Conservation (phyloP, 2,113 vertebrate species). For the Dicerorhinus sumatrensis region DNA sequence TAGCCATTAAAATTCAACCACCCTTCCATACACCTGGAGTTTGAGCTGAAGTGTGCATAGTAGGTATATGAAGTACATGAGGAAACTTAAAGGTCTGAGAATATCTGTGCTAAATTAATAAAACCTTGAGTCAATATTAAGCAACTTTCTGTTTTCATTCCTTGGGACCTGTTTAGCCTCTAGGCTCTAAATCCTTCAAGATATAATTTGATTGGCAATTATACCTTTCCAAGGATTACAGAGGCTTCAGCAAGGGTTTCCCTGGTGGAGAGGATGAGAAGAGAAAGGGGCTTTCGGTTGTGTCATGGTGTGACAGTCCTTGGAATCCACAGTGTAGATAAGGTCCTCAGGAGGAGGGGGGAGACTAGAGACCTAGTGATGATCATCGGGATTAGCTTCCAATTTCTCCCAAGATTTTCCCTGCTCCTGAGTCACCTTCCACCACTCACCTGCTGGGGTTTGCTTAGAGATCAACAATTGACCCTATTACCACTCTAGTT, state of each 20-base stretch:
- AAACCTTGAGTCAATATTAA: neutral
- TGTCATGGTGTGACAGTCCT: neutral
- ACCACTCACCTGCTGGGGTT: neutral
- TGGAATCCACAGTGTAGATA: too few species aligned
- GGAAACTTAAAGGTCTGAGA: neutral
- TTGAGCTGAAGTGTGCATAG: neutral
- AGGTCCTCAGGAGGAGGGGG: neutral
- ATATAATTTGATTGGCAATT: neutral
- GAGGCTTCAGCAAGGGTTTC: neutral
- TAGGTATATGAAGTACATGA: neutral
- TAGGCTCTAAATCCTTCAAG: neutral
- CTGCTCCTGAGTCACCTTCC: neutral
- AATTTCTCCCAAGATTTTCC: neutral
- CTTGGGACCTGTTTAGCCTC: neutral
- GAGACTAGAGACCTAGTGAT: neutral
- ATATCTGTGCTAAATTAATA: neutral
- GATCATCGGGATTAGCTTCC: neutral
- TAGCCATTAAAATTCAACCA: neutral
- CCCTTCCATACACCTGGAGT: neutral
- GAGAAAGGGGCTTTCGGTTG: neutral
- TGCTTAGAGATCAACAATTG: neutral
- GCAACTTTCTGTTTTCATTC: neutral
- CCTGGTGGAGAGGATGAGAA: neutral
- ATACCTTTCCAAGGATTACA: neutral
- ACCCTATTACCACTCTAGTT: neutral